Base-by-base conservation (phyloP, 92 coral and sea anemone genomes). In the Isaurus tuberculatus region DNA sequence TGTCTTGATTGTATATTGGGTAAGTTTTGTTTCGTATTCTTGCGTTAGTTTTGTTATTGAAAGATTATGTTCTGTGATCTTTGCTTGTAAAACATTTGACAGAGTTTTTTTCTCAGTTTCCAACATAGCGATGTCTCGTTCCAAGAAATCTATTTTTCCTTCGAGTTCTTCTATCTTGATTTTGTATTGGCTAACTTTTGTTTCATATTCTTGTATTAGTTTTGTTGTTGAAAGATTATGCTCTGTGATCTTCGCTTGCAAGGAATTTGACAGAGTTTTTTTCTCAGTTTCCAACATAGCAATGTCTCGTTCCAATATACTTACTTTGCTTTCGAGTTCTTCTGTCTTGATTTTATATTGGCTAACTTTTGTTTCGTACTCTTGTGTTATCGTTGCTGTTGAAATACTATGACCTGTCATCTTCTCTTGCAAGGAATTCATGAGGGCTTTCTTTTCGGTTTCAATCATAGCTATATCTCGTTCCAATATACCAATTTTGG, bases 191-290 rank as follows among this genome's bases (percentile, higher is more conserved):
- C 63, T n/a, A n/a, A 48, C 28, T 29, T 34, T 49, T 44, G 37
- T 46, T 73, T 73, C 79, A 73, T 15, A 73, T 11, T 19, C 31
- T n/a, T 49, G 40, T n/a, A 15, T 73, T 31, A 15, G n/a, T 2
- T 49, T 13, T 13, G 20, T 16, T 46, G 3, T 73, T 27, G 51
- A 32, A n/a, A 27, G 6, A 1, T n/a, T 17, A 14, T 15, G n/a
- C 20, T 67, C 72, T 19, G 13, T 13, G 0, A 14, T 28, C 16
- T 73, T 48, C n/a, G 2, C 13, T 17, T 51, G 28, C 30, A 28
- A 61, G 57, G 48, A 74, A 5, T 29, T 25, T 5, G 2, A 23
- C 11, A 48, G 9, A 5, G 31, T 23, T 55, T 74, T 40, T 44
- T 16, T 73, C 6, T 44, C 63, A 30, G 27, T 40, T 7, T 44